Conservation (phyloP, 2,888 invertebrate species). For the Cheilosia vulpina region DNA sequence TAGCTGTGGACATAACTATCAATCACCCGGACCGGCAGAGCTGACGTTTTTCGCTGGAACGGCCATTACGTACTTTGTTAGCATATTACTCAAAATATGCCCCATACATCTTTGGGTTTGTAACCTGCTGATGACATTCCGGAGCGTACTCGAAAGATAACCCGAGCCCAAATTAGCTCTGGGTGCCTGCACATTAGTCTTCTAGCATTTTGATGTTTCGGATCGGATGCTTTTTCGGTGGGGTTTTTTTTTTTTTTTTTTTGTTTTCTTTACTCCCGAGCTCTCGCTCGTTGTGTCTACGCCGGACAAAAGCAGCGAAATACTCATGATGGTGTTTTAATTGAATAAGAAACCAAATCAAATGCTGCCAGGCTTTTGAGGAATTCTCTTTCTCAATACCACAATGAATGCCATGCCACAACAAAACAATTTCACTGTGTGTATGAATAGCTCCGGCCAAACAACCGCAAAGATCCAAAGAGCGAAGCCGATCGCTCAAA, state of each 20-base stretch:
- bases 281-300: constrained; percentile 33
- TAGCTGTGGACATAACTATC: constrained; percentile 79
- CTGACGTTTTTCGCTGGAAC: constrained; percentile 65
- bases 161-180: constrained; percentile 55
- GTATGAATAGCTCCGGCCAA: constrained; percentile 64
- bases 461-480: constrained; percentile 75
- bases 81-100: constrained; percentile 43
- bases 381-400: constrained; percentile 71
- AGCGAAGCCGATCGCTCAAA: constrained; percentile 73
- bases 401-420: constrained; percentile 82
- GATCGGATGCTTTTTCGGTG: neutral
- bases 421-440: constrained; percentile 79
- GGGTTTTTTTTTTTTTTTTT: neutral
- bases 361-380: constrained; percentile 73
- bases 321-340: constrained; percentile 74
- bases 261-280: constrained; percentile 6
- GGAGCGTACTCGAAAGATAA: constrained; percentile 28
- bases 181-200: constrained; percentile 36
- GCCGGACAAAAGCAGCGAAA: constrained; percentile 70
- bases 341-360: constrained; percentile 75
- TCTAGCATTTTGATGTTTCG: constrained; percentile 29
- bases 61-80: constrained; percentile 39
- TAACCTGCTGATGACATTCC: constrained; percentile 61
- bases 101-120: constrained; percentile 16
- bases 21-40: constrained; percentile 77